phyloP scores from a whole-genome alignment of 2,797 vertebrate genomes.

The Cirrhinus mrigala region DNA sequence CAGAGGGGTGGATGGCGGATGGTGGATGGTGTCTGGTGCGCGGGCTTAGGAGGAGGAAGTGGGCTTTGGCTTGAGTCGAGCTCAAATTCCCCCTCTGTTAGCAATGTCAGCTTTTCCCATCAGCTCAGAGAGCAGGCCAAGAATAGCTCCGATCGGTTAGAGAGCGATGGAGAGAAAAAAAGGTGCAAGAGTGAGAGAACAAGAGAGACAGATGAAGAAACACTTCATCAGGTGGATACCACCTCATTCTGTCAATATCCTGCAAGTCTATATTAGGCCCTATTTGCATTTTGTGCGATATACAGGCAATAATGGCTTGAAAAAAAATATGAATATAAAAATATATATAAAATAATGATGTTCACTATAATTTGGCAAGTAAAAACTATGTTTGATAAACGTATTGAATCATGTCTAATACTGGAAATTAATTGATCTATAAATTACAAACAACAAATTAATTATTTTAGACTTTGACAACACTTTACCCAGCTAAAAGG shows the following conservation, averaged over 20 bases:
- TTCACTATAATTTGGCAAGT: neutral
- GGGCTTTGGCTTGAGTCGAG: slow-evolving; percentile 30
- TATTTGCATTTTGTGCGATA: neutral
- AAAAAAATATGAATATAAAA: neutral
- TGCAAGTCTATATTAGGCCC: neutral
- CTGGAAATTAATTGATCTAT: neutral
- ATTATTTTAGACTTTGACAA: neutral
- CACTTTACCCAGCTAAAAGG: neutral
- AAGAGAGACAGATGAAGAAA: neutral
- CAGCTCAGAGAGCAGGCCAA: slow-evolving; percentile 55
- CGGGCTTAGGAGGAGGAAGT: slow-evolving; percentile 39
- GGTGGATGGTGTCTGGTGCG: slow-evolving; percentile 13
- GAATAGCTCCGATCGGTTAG: slow-evolving; percentile 47
- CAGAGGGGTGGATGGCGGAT: slow-evolving; percentile 8
- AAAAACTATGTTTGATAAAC: neutral
- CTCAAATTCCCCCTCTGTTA: slow-evolving; percentile 51
- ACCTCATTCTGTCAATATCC: neutral
- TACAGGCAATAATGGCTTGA: neutral
- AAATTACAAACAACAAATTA: neutral
- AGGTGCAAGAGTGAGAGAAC: slow-evolving; percentile 1
- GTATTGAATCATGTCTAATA: neutral
- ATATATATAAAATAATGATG: neutral
- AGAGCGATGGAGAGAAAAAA: slow-evolving; percentile 7
- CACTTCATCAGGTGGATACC: slow-evolving; percentile 7
- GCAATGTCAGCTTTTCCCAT: slow-evolving; percentile 49